Conservation (phyloP, 2,797 vertebrate species). For the Sebastes hubbsi region DNA sequence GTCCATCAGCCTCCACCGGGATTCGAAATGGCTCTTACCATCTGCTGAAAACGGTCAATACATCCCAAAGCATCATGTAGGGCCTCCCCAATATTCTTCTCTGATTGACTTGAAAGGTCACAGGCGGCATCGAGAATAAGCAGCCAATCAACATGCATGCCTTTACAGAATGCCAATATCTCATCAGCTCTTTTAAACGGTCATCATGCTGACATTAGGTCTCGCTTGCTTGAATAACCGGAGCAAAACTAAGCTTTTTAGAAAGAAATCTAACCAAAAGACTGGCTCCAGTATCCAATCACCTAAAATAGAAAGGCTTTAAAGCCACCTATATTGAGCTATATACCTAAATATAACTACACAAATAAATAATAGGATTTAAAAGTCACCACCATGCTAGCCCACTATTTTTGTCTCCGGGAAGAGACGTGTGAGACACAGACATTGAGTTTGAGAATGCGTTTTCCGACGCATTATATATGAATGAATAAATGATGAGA, state of each 20-base stretch:
- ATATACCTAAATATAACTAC: conserved; percentile 2
- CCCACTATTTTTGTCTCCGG: conserved; percentile 4
- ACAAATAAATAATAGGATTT: conserved; percentile 31
- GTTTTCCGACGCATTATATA: conserved; percentile 28
- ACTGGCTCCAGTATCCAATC: not conserved
- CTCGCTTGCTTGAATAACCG: conserved; percentile 19
- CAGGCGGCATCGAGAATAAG: conserved; percentile 61
- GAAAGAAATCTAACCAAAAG: not conserved
- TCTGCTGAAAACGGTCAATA: conserved; percentile 77
- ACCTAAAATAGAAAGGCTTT: not conserved
- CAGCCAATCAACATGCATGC: conserved; percentile 72
- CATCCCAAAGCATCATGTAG: conserved; percentile 62
- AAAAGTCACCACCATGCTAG: not conserved
- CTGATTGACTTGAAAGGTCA: conserved; percentile 75
- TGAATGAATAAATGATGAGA: conserved; percentile 57
- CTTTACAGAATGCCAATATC: conserved; percentile 61
- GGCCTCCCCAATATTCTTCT: conserved; percentile 58
- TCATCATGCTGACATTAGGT: conserved; percentile 39
- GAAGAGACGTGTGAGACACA: not conserved
- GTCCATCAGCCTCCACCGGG: conserved; percentile 53
- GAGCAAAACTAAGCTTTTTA: conserved; percentile 23
- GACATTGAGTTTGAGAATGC: conserved; percentile 18
- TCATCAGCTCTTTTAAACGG: conserved; percentile 53
- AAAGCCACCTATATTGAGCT: not conserved
- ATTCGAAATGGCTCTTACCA: conserved; percentile 71